Evolutionary conservation across 2,113 vertebrate species (phyloP).

Genomic region (Muscicapa adusta): DNA sequence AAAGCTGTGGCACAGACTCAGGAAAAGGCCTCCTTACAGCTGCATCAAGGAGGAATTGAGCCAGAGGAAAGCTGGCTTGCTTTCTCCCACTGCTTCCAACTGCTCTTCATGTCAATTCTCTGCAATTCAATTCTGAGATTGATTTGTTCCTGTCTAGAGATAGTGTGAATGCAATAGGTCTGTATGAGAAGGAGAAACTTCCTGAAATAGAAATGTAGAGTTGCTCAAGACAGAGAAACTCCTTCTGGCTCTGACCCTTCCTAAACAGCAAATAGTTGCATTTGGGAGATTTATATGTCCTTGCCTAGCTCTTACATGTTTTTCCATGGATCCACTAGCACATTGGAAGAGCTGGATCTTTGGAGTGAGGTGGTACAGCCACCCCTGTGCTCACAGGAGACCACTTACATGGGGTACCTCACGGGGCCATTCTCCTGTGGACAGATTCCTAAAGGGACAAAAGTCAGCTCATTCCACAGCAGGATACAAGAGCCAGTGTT

Average conservation of each 20-base stretch:
- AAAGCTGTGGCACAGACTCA: neutral
- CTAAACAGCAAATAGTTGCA: neutral
- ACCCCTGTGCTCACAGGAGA: neutral
- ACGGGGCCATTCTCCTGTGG: neutral
- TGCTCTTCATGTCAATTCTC: neutral
- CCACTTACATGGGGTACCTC: neutral
- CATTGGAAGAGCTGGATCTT: neutral
- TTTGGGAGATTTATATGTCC: neutral
- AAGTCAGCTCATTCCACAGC: neutral
- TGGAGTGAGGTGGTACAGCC: neutral
- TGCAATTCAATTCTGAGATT: neutral
- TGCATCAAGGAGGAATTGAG: neutral
- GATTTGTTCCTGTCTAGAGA: neutral
- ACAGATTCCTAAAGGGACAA: neutral
- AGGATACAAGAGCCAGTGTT: neutral
- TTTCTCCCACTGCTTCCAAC: neutral
- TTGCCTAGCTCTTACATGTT: neutral
- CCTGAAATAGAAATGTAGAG: neutral
- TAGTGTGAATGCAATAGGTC: neutral
- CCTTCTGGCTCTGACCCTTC: neutral
- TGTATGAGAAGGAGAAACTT: neutral
- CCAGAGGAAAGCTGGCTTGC: neutral
- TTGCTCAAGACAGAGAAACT: neutral
- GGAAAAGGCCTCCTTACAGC: neutral
- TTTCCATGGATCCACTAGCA: neutral